phyloP scores from a whole-genome alignment of 2,113 vertebrate species.

The Cyprinodon tularosa region DNA sequence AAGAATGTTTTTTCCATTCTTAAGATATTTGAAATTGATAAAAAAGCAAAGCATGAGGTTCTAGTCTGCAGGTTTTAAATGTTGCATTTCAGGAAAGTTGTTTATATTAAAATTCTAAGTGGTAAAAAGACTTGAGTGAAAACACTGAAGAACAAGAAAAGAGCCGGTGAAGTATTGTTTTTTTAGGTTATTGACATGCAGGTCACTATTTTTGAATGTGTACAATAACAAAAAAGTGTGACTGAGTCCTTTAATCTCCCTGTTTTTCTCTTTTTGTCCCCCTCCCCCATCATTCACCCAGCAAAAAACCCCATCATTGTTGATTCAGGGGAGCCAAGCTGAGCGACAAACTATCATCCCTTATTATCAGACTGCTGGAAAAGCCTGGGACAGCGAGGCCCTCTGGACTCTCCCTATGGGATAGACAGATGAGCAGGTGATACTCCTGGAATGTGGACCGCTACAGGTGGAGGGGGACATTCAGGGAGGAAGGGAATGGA shows the following conservation, averaged over 20 bases:
- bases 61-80: not conserved
- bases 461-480: slow-evolving; percentile 52
- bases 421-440: slow-evolving; percentile 45
- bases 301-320: slow-evolving; percentile 33
- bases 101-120: not conserved
- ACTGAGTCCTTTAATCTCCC: slow-evolving; percentile 55
- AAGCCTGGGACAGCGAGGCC: slow-evolving; percentile 17
- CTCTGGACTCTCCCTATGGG: slow-evolving; percentile 18
- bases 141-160: not conserved
- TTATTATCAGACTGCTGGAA: slow-evolving; percentile 50
- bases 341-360: slow-evolving; percentile 58
- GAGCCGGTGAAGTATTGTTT: slow-evolving; percentile 15
- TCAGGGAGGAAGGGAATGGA: not conserved
- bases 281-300: slow-evolving; percentile 36
- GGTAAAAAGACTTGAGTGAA: not conserved
- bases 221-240: slow-evolving; percentile 53
- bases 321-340: slow-evolving; percentile 51
- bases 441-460: slow-evolving; percentile 44
- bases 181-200: slow-evolving; percentile 18
- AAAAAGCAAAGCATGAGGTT: not conserved
- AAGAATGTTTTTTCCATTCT: slow-evolving; percentile 58
- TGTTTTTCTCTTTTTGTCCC: slow-evolving; percentile 64
- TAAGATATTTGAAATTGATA: slow-evolving; percentile 20
- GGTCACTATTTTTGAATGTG: slow-evolving; percentile 33
- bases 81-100: not conserved